Base-by-base conservation (phyloP, 2,888 invertebrate genomes). In the Azorinus chamasolen region DNA sequence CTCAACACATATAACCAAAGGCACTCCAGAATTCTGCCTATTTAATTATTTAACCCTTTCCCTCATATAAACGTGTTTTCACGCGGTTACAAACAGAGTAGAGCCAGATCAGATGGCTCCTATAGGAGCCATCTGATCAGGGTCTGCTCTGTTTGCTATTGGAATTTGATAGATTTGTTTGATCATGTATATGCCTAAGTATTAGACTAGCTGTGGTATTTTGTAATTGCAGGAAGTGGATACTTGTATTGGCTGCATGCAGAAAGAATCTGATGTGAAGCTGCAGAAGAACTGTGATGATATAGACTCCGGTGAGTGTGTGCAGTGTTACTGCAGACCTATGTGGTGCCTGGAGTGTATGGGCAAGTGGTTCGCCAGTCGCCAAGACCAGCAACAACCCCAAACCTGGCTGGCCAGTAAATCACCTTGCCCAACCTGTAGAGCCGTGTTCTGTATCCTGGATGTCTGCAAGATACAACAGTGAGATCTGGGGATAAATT, bases 161-260 rank as follows among this genome's bases (percentile, higher is more conserved):
- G n/a, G n/a, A n/a, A n/a, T n/a, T n/a, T n/a, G n/a, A n/a, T n/a
- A n/a, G n/a, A n/a, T n/a, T n/a, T n/a, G n/a, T n/a, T n/a, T n/a
- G n/a, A n/a, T n/a, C n/a, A n/a, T n/a, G n/a, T n/a, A n/a, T n/a
- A n/a, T n/a, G n/a, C n/a, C n/a, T n/a, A n/a, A n/a, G n/a, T n/a
- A n/a, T n/a, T n/a, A n/a, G n/a, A n/a, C n/a, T n/a, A n/a, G n/a
- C n/a, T n/a, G n/a, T n/a, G n/a, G n/a, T n/a, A n/a, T 32, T 32
- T 4, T 32, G 4, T 32, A 4, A 39, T 78, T 66, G 91, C 84
- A 97, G 96, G 96, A 96, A 80, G 91, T 95, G 45, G 97, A 97
- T 79, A 94, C 95, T 72, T 98, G 98, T 90, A 96, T 97, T 80
- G 98, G 98, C 0, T 98, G 98, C 90, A 96, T 97, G 96, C 95